Conservation (phyloP, 2,113 vertebrate genomes). For the Semnornis frantzii region DNA sequence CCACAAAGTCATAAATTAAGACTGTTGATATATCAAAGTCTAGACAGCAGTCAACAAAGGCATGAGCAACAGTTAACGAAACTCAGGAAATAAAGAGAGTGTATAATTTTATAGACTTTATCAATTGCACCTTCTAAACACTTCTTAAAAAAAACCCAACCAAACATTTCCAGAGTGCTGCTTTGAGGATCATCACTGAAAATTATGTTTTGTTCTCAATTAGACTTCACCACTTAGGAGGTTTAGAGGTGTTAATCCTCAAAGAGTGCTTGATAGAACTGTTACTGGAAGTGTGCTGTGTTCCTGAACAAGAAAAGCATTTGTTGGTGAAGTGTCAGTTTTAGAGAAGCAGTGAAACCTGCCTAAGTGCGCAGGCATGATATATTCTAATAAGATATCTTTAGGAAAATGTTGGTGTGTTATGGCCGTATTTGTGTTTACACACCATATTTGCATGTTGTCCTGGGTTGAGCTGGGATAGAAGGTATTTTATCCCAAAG, state of each 20-base stretch:
- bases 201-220: background rate
- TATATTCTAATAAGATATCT: background rate
- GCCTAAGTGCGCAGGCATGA: background rate
- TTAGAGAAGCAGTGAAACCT: no score
- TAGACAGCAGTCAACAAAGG: background rate
- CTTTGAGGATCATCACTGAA: background rate
- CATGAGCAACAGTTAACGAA: background rate
- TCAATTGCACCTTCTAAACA: background rate
- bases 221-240: background rate
- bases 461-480: no score
- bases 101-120: background rate
- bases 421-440: background rate
- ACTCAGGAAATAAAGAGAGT: background rate
- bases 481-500: no score
- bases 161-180: background rate
- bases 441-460: no score
- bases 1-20: background rate
- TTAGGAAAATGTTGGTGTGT: background rate
- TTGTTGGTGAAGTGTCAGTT: background rate
- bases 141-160: background rate
- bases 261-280: background rate
- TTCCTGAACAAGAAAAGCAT: background rate
- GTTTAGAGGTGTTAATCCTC: background rate
- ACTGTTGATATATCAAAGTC: constrained; percentile 15
- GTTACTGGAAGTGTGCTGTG: background rate